A percentile compares a stretch with the other conserved stretches of the same genome.
phyloP scores from a whole-genome alignment of 2,797 vertebrate genomes.

The Eulemur coronatus region DNA sequence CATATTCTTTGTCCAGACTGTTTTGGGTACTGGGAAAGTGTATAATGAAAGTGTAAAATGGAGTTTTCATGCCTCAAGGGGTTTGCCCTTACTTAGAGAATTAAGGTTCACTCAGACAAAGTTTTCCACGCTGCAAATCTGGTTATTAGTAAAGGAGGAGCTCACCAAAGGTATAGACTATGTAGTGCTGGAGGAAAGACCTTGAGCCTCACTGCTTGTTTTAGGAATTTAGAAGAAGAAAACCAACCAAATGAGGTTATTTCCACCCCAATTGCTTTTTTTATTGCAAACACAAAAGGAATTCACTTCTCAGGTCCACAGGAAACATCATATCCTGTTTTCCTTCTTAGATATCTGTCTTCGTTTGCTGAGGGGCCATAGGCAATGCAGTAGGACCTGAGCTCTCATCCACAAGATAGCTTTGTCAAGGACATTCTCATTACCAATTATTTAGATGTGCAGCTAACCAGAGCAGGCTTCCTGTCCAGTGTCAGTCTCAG shows the following conservation, averaged over 20 bases:
- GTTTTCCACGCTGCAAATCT: not conserved
- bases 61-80: not conserved
- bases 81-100: not conserved
- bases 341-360: not conserved
- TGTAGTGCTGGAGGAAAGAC: not conserved
- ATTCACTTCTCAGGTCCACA: not conserved
- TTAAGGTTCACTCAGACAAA: not conserved
- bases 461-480: not conserved
- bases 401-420: not conserved
- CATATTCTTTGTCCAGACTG: not conserved
- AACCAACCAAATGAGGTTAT: not conserved
- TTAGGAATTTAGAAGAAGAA: not conserved
- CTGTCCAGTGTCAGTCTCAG: not conserved
- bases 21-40: not conserved
- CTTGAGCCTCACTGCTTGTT: not conserved
- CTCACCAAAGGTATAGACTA: not conserved
- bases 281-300: not conserved
- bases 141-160: not conserved
- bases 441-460: not conserved
- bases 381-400: not conserved
- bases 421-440: conserved; percentile 1
- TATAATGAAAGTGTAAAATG: not conserved
- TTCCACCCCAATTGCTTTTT: not conserved
- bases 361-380: not conserved
- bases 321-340: not conserved